Conservation (phyloP, 2,888 invertebrate species). For the Rapana venosa region DNA sequence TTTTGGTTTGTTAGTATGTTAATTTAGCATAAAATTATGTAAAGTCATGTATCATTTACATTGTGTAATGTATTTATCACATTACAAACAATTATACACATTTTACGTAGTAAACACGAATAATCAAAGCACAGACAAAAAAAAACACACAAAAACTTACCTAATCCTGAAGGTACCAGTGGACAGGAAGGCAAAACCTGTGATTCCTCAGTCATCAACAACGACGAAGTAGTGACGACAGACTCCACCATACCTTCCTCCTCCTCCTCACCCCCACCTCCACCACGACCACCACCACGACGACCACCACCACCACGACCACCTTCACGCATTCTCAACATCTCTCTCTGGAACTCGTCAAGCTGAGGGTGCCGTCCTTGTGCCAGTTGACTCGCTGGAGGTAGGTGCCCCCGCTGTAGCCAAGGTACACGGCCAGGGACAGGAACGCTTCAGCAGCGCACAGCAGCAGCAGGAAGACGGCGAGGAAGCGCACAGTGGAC, state of each 20-base stretch:
- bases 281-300: not conserved
- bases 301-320: not conserved
- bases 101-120: not conserved
- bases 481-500: not conserved
- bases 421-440: slow-evolving; percentile 38
- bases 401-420: slow-evolving; percentile 40
- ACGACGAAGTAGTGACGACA: not conserved
- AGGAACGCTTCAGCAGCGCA: slow-evolving; percentile 36
- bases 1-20: no score
- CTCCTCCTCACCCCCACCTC: not conserved
- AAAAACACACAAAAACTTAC: slow-evolving; percentile 29
- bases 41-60: no score
- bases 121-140: not conserved
- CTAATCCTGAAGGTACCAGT: slow-evolving; percentile 24
- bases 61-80: no score
- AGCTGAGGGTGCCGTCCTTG: slow-evolving; percentile 30
- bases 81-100: no score
- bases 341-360: slow-evolving; percentile 29
- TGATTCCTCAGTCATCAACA: not conserved
- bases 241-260: not conserved
- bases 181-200: slow-evolving; percentile 16
- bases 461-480: slow-evolving; percentile 35
- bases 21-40: no score
- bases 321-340: not conserved
- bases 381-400: slow-evolving; percentile 23